Base-by-base conservation (phyloP, 2,888 invertebrate genomes). In the Maniola hyperantus region DNA sequence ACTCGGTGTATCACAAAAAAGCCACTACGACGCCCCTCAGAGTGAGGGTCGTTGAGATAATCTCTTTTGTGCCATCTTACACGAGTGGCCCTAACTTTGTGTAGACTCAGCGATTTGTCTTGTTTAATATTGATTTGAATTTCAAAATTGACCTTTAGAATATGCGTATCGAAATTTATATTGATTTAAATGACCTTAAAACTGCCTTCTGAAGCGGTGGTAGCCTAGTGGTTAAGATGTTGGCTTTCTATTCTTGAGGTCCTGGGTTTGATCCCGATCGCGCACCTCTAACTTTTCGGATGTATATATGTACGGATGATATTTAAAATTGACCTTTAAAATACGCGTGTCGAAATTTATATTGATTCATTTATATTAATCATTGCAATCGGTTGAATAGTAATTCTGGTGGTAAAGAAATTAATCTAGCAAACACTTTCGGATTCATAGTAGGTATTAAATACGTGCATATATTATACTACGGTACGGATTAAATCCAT, bases 61-160 rank as follows among this genome's bases (percentile, higher is more conserved):
- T 70, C 65, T 70, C 70, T 51, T 65, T 70, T 70, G 68, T 70
- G 68, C 64, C 70, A 64, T 70, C 70, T 70, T 59, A 62, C 57
- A 62, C 48, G 65, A 68, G 68, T 66, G 64, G 58, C 26, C 53
- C 69, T 51, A 59, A 66, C 59, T 61, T 64, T 64, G 48, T 64
- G 70, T 44, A 44, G 57, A 68, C 15, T 64, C 42, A 57, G 66
- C 70, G 34, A 34, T 70, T 66, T 66, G 51, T 53, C 46, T 57
- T 36, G 36, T 48, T 48, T 44, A 34, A 63, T 33, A 54, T 63
- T 63, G 54, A 53, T 61, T 61, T 36, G 42, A 51, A 53, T 53
- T 62, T 53, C 15, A 1, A 53, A 44, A 63, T 39, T 42, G 20
- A 57, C 57, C 39, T 57, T 57, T 39, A 20, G 57, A 34, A 54